Percentiles rank a stretch among this genome's conserved stretches.
Evolutionary conservation across 2,888 invertebrate species (phyloP).

Genomic region (Prostheceraeus crozeri): DNA sequence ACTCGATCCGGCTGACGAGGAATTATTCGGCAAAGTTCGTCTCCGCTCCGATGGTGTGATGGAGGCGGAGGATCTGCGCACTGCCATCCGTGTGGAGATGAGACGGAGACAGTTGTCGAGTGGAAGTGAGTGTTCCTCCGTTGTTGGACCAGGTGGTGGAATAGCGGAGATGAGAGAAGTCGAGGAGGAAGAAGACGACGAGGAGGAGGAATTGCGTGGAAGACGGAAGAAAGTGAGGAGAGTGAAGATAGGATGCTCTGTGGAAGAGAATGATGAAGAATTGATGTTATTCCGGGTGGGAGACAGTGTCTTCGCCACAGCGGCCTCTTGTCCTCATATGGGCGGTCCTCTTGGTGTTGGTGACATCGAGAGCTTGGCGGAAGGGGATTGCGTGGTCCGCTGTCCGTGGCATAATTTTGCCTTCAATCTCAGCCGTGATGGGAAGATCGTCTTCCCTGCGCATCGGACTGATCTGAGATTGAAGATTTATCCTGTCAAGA

Average conservation of each 20-base stretch:
- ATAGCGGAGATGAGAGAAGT: too few relatives aligned
- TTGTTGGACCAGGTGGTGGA: too few relatives aligned
- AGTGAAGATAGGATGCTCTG: neutral
- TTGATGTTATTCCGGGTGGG: conserved; percentile 15
- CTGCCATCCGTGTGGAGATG: too few relatives aligned
- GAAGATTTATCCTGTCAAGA: neutral
- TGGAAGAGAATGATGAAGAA: neutral
- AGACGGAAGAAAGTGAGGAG: conserved; percentile 13
- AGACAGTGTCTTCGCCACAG: conserved; percentile 6
- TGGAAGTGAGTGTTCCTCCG: too few relatives aligned
- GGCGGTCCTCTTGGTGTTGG: conserved; percentile 16
- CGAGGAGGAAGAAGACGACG: too few relatives aligned
- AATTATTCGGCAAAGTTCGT: too few relatives aligned
- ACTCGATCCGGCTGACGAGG: too few relatives aligned
- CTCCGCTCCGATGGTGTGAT: too few relatives aligned
- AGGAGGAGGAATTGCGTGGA: too few relatives aligned
- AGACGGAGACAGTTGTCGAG: too few relatives aligned
- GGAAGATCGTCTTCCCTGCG: neutral
- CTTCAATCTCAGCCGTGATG: conserved; percentile 13
- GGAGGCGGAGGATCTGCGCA: too few relatives aligned
- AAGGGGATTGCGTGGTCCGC: conserved; percentile 19
- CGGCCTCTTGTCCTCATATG: conserved; percentile 13
- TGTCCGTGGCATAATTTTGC: conserved; percentile 18
- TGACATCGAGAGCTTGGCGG: conserved; percentile 14
- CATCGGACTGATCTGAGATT: neutral